These are phyloP conservation scores for Limnephilus rhombicus DNA, from an alignment of 2,888 invertebrate genomes.

Conservation along the genomic window DNA sequence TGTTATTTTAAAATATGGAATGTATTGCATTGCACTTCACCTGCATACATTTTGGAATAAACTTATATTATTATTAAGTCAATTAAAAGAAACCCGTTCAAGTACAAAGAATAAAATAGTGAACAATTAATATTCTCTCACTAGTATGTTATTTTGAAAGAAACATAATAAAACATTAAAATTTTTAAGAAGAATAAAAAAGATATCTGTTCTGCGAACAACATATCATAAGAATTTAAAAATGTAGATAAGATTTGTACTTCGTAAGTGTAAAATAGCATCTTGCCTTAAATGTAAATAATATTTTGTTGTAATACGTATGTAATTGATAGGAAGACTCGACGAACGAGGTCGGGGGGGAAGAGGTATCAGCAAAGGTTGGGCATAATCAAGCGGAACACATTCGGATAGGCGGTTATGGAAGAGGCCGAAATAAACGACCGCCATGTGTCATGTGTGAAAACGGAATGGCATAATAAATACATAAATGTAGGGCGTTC, in stretches of 20 bases:
- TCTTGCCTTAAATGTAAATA: neutral
- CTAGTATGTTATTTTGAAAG: neutral
- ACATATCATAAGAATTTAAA: no score
- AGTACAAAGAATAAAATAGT: neutral
- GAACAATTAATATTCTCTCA: neutral
- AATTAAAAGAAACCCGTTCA: no score
- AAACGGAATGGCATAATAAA: neutral
- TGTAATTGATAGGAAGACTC: neutral
- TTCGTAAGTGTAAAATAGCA: no score
- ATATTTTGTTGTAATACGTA: neutral
- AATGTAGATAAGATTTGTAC: no score
- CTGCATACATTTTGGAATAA: no score
- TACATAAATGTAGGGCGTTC: slow-evolving; percentile 1
- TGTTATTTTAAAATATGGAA: no score
- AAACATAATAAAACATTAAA: neutral
- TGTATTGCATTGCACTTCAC: no score
- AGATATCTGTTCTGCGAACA: neutral
- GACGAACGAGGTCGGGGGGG: neutral
- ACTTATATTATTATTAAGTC: no score
- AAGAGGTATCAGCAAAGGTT: neutral
- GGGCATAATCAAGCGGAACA: neutral
- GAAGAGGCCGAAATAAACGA: neutral
- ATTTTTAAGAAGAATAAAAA: neutral
- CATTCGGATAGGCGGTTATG: neutral
- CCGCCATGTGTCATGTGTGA: neutral